A percentile compares a stretch with the other conserved stretches of the same genome.
These are phyloP conservation scores for Eumacrocentrus americanus DNA, from an alignment of 2,888 invertebrate species.

Conservation along the genomic window DNA sequence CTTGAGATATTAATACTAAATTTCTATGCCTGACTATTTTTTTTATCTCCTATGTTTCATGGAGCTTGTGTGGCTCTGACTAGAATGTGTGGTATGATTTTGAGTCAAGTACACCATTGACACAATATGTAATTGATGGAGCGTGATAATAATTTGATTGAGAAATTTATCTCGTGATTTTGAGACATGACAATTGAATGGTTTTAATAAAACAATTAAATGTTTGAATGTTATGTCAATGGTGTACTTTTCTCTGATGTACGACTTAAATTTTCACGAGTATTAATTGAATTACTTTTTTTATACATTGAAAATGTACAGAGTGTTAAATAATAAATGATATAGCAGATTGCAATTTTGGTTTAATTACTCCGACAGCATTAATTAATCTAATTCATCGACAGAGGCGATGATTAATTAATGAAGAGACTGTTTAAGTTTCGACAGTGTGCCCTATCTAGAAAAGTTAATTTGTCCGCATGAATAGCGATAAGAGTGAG, in stretches of 20 bases:
- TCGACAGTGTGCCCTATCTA: no score
- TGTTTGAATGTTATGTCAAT: neutral
- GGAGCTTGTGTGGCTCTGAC: slow-evolving; percentile 35
- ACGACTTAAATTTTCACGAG: slow-evolving; percentile 26
- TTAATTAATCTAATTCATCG: neutral
- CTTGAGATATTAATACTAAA: slow-evolving; percentile 18
- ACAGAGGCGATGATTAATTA: neutral
- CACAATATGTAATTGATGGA: neutral
- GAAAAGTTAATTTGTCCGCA: no score
- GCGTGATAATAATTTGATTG: neutral
- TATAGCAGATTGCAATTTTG: neutral
- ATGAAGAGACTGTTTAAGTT: no score
- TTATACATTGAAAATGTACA: slow-evolving; percentile 36
- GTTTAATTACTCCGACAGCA: slow-evolving; percentile 14
- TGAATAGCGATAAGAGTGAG: no score
- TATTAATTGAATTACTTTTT: slow-evolving; percentile 11
- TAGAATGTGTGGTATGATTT: slow-evolving; percentile 18
- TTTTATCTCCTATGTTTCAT: slow-evolving; percentile 32
- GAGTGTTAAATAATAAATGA: slow-evolving; percentile 24
- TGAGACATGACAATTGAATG: no score
- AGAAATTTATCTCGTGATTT: neutral
- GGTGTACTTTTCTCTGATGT: slow-evolving; percentile 29
- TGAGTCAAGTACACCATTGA: neutral
- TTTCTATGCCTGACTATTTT: slow-evolving; percentile 21
- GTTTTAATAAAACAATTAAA: no score